These are phyloP conservation scores for Beaufortia kweichowensis DNA, from an alignment of 2,113 vertebrate genomes.

Conservation along the genomic window DNA sequence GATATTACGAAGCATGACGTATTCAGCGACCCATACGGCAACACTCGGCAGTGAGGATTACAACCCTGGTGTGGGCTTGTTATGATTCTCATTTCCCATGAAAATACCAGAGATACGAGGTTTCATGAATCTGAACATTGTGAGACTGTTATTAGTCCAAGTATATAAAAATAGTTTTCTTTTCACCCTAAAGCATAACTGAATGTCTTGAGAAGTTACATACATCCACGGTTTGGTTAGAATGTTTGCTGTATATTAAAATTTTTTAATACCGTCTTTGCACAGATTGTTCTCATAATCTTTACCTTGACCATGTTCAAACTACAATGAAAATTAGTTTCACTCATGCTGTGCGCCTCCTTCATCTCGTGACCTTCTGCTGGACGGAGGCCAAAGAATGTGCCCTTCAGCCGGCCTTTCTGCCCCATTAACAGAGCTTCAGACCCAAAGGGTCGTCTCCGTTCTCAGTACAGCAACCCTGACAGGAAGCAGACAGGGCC, in stretches of 20 bases:
- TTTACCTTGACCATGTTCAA: neutral
- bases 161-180: slow-evolving; percentile 41
- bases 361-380: slow-evolving; percentile 39
- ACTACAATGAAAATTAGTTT: slow-evolving; percentile 1
- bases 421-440: slow-evolving; percentile 38
- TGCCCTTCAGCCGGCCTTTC: slow-evolving; percentile 33
- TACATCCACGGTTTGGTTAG: no score
- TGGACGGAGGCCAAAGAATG: slow-evolving; percentile 47
- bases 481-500: slow-evolving; percentile 44
- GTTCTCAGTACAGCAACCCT: slow-evolving; percentile 37
- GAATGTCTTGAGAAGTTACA: no score
- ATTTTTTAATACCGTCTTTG: no score
- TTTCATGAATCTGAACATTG: slow-evolving; percentile 44
- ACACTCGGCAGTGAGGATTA: slow-evolving; percentile 19
- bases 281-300: neutral
- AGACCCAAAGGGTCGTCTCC: slow-evolving; percentile 15
- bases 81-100: slow-evolving; percentile 36
- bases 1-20: neutral
- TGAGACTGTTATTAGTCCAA: slow-evolving; percentile 35
- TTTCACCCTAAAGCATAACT: slow-evolving; percentile 17
- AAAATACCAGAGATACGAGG: slow-evolving; percentile 34
- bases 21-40: slow-evolving; percentile 8
- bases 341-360: neutral
- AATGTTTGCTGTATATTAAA: no score
- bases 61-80: slow-evolving; percentile 6